Base-by-base conservation (phyloP, 2,113 vertebrate genomes). In the Octodon degus region DNA sequence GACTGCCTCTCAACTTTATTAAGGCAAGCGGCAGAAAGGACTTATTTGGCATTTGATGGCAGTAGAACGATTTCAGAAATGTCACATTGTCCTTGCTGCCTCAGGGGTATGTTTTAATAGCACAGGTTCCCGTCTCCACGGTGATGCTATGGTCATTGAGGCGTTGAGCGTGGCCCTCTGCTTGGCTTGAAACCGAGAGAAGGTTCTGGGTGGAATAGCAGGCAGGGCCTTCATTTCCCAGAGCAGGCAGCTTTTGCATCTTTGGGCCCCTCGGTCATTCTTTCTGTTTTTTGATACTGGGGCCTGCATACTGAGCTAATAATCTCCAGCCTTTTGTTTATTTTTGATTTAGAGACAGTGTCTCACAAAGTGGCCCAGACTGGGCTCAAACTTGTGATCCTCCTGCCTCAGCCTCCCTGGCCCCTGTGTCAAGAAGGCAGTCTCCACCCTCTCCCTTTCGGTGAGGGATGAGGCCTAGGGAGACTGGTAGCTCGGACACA, bases 71-170 rank as follows among this genome's bases (percentile, higher is more conserved):
- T 80, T 98, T 96, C 94, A 97, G 98, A 98, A 98, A 97, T 97
- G 97, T 97, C 97, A 97, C 97, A 14, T 37, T 83, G 65, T 98
- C 97, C 92, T 94, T 97, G 88, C 76, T 86, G 95, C 98, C 96
- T 95, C 91, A 50, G 97, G 94, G 93, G 93, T 98, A 94, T 97
- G 93, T 98, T 98, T 98, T 97, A 97, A 97, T 83, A 96, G 93
- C 40, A 68, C 80, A n/a, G 94, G 94, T 95, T 63, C 97, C 30
- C 77, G 90, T 74, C 34, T 90, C 94, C 95, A 81, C 77, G 55
- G 10, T 89, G 87, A 65, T 74, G 6, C 55, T 2, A 67, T 89
- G 92, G 67, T 65, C 83, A 5, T 34, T 32, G 27, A 32, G 53
- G 62, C 77, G 70, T 3, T 60, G 19, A 17, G 85, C 50, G 32